These are phyloP conservation scores for Drosophila hamatofila DNA, from an alignment of 2,888 invertebrate genomes.

Conservation along the genomic window DNA sequence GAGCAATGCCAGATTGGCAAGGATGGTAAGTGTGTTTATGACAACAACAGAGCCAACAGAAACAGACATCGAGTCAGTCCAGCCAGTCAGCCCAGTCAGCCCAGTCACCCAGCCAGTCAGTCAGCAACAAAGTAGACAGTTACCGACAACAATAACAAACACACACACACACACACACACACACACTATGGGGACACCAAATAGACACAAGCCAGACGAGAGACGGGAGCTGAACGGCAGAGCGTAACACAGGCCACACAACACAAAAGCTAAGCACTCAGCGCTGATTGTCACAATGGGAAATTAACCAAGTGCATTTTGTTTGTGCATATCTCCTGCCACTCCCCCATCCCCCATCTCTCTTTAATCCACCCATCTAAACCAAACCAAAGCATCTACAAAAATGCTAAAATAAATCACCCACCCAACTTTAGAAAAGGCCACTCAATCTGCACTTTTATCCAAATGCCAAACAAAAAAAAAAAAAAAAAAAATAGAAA, in stretches of 20 bases:
- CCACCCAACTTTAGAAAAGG: constrained; percentile 34
- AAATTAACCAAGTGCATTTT: constrained; percentile 82
- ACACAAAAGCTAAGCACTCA: constrained; percentile 74
- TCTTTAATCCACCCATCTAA: constrained; percentile 26
- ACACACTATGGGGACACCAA: constrained; percentile 46
- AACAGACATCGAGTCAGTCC: constrained; percentile 13
- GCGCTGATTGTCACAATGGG: constrained; percentile 81
- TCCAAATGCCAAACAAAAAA: constrained; percentile 3
- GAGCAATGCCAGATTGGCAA: constrained; percentile 87
- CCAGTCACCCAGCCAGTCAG: constrained; percentile 25
- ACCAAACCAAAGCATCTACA: constrained; percentile 7
- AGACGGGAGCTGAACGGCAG: constrained; percentile 4
- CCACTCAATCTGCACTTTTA: constrained; percentile 48
- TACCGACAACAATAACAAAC: constrained; percentile 78
- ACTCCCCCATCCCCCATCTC: constrained; percentile 8
- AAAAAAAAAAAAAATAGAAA: background rate
- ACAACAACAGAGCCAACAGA: constrained; percentile 50
- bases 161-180: constrained; percentile 8
- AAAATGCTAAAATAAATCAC: constrained; percentile 63
- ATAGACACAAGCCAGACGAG: constrained; percentile 43
- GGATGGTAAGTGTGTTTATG: constrained; percentile 84
- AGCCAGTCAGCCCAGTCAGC: no score
- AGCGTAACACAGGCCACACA: constrained; percentile 47
- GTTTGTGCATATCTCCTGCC: constrained; percentile 63
- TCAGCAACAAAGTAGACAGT: constrained; percentile 79